Conservation (phyloP, 1,140 invertebrate genomes). For the Neodiprion fabricii region DNA sequence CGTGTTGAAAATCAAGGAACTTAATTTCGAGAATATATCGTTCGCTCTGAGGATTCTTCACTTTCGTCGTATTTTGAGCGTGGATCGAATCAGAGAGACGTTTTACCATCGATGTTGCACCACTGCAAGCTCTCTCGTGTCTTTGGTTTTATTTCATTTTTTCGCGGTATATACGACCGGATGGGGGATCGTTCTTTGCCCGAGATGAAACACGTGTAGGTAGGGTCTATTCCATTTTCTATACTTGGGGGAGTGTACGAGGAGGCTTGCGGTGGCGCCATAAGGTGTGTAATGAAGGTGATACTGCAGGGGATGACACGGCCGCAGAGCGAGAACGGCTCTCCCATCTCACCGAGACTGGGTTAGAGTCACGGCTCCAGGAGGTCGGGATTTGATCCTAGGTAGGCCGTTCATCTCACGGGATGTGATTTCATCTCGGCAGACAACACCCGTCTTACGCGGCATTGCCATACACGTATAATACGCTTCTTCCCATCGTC, state of each 20-base stretch:
- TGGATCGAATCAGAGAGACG: too few species aligned
- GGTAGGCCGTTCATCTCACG: slow-evolving; percentile 14
- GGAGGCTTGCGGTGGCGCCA: background rate
- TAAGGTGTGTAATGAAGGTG: slow-evolving; percentile 15
- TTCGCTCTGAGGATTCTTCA: too few species aligned
- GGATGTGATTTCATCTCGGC: slow-evolving; percentile 15
- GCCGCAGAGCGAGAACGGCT: background rate
- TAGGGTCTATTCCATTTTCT: background rate
- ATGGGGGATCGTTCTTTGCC: too few species aligned
- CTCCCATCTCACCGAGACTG: too few species aligned
- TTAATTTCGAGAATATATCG: too few species aligned
- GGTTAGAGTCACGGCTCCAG: background rate
- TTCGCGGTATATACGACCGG: too few species aligned
- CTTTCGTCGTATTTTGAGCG: too few species aligned
- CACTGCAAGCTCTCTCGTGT: too few species aligned
- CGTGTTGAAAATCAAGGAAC: too few species aligned
- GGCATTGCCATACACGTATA: background rate
- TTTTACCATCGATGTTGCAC: too few species aligned
- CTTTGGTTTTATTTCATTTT: too few species aligned
- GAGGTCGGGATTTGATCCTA: slow-evolving; percentile 8
- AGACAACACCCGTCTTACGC: slow-evolving; percentile 3
- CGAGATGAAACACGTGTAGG: background rate
- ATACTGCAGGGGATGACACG: slow-evolving; percentile 13
- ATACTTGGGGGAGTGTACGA: background rate
- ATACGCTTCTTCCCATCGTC: background rate